Conservation (phyloP, 1,140 invertebrate species). For the Eciton burchellii region DNA sequence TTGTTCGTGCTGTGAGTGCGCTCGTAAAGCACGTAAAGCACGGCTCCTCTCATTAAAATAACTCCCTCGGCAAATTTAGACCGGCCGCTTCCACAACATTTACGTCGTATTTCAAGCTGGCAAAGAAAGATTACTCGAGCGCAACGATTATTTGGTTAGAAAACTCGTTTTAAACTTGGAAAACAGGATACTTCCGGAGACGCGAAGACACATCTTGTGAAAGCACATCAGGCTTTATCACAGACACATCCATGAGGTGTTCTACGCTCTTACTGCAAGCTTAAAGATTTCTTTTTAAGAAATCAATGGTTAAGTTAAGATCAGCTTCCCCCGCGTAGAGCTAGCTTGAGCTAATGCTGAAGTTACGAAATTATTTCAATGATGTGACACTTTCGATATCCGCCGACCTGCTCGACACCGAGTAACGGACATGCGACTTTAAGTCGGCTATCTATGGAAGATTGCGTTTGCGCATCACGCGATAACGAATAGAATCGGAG, state of each 20-base stretch:
- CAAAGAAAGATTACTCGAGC: slow-evolving; percentile 31
- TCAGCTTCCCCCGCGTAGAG: too few relatives aligned
- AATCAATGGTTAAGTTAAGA: too few relatives aligned
- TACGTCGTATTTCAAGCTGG: slow-evolving; percentile 45
- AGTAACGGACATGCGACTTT: background rate
- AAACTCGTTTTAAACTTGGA: slow-evolving; percentile 34
- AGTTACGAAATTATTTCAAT: too few relatives aligned
- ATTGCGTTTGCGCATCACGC: background rate
- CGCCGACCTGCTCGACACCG: background rate
- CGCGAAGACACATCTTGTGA: background rate
- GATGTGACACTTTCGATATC: background rate
- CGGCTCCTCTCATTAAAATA: slow-evolving; percentile 30
- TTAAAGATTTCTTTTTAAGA: too few relatives aligned
- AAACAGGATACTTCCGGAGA: background rate
- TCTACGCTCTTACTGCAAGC: background rate
- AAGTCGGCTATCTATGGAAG: background rate
- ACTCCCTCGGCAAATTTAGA: slow-evolving; percentile 17
- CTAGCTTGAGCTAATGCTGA: too few relatives aligned
- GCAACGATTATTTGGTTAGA: slow-evolving; percentile 30
- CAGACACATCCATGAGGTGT: background rate
- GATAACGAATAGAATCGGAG: background rate
- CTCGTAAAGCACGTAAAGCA: slow-evolving; percentile 11
- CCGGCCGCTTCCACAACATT: slow-evolving; percentile 9
- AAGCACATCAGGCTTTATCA: background rate
- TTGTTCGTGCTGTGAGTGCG: background rate